Evolutionary conservation across 2,113 vertebrate species (phyloP).

Genomic region (Neotragus moschatus): DNA sequence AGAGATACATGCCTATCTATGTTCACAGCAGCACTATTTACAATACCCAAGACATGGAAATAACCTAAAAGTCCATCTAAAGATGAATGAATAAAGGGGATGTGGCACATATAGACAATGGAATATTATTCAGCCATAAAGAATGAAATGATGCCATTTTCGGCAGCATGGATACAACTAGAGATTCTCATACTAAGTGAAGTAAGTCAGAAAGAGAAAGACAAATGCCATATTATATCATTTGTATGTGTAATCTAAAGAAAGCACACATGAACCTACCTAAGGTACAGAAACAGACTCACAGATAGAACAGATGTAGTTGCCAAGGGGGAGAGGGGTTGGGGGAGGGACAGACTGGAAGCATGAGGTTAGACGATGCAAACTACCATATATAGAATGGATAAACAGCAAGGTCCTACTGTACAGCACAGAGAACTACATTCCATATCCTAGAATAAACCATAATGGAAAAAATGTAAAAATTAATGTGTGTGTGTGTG

Average conservation of each 20-base stretch:
- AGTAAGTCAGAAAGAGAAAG: neutral
- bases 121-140: neutral
- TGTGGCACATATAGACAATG: neutral
- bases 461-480: neutral
- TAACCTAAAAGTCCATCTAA: neutral
- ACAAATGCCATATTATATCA: neutral
- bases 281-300: neutral
- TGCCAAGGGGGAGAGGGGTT: neutral
- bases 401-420: neutral
- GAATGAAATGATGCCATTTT: neutral
- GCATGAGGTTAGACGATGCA: neutral
- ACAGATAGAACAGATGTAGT: neutral
- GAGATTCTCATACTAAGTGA: neutral
- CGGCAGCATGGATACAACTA: neutral
- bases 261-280: neutral
- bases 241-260: neutral
- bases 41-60: neutral
- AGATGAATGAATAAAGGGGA: neutral
- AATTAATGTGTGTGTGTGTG: accelerated
- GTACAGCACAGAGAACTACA: neutral
- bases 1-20: neutral
- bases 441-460: neutral
- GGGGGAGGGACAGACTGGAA: neutral
- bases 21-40: neutral
- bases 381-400: neutral